These are phyloP conservation scores for Platycheirus albimanus DNA, from an alignment of 2,888 invertebrate species.

Conservation along the genomic window DNA sequence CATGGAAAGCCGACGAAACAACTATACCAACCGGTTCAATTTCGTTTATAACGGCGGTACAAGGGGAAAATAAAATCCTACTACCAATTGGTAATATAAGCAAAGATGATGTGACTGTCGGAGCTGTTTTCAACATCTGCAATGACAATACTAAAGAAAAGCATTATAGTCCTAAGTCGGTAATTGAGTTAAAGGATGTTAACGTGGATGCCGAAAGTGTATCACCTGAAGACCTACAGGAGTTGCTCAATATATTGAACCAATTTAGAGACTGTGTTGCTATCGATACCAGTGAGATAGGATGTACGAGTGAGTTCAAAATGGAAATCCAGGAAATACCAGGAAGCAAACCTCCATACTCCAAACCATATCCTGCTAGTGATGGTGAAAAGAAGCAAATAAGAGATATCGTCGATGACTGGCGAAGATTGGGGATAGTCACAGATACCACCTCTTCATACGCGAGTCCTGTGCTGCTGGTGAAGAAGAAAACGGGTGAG, in stretches of 20 bases:
- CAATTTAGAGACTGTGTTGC: background rate
- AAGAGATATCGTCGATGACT: background rate
- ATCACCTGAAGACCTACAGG: background rate
- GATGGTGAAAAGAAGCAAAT: background rate
- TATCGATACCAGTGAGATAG: background rate
- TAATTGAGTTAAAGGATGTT: background rate
- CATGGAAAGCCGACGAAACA: slow-evolving; percentile 9
- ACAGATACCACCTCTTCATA: slow-evolving; percentile 9
- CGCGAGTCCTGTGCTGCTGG: slow-evolving; percentile 2
- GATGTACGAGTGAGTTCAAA: background rate
- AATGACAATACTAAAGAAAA: background rate
- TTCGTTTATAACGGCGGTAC: too few species aligned
- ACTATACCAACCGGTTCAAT: too few species aligned
- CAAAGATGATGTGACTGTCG: too few species aligned
- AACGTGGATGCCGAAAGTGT: background rate
- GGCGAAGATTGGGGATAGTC: slow-evolving; percentile 11
- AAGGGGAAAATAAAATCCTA: too few species aligned
- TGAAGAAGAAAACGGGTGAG: slow-evolving; percentile 18
- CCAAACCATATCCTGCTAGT: background rate
- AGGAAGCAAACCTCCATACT: background rate
- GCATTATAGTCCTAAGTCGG: background rate
- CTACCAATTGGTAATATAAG: too few species aligned
- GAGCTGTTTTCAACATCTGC: too few species aligned
- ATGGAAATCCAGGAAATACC: background rate
- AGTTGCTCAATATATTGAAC: background rate